Evolutionary conservation across 2,888 invertebrate species (phyloP).

Genomic region (Tipula lateralis): DNA sequence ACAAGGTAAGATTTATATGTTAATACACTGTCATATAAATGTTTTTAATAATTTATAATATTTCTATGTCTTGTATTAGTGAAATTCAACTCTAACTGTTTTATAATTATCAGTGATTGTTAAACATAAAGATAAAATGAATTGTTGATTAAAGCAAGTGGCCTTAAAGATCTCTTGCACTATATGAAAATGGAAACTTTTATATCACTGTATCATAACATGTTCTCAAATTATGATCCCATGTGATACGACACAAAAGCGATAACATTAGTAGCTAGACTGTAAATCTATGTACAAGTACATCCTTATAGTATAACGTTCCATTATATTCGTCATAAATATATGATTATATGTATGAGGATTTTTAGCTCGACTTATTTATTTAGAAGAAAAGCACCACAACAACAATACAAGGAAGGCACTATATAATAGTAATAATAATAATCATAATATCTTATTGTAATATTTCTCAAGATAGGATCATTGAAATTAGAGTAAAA

Average conservation of each 20-base stretch:
- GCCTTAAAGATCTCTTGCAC: no score
- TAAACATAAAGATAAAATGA: no score
- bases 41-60: no score
- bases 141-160: no score
- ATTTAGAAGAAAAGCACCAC: neutral
- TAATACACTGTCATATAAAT: no score
- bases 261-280: neutral
- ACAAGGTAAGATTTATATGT: no score
- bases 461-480: neutral
- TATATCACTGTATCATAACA: no score
- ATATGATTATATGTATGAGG: neutral
- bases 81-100: no score
- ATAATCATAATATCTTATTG: slow-evolving; percentile 1
- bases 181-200: no score
- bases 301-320: neutral
- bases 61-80: no score
- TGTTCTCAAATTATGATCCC: neutral
- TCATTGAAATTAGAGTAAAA: slow-evolving; percentile 9
- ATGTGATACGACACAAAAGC: neutral
- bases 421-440: neutral
- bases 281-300: neutral
- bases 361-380: neutral
- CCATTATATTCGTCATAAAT: neutral
- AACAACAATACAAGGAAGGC: neutral
- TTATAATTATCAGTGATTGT: no score